These are phyloP conservation scores for Ceramica pisi DNA, from an alignment of 2,888 invertebrate species.

Conservation along the genomic window DNA sequence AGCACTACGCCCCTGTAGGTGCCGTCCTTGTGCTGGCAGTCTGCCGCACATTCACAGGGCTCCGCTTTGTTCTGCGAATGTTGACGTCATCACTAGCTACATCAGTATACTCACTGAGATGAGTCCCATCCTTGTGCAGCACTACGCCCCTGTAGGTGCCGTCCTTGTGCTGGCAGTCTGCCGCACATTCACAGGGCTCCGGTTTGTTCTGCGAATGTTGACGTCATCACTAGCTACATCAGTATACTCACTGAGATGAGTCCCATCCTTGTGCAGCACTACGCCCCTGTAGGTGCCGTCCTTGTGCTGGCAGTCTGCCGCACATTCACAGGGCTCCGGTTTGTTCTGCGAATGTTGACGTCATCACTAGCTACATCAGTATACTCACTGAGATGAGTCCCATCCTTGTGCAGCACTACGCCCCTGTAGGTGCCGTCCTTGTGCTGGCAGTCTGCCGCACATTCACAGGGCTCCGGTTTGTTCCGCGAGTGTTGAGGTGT, in stretches of 20 bases:
- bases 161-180: too few relatives aligned
- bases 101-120: too few relatives aligned
- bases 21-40: too few relatives aligned
- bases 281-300: conserved; percentile 87
- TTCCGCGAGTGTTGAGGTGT: conserved; percentile 79
- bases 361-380: conserved; percentile 70
- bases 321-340: conserved; percentile 58
- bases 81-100: too few relatives aligned
- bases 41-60: too few relatives aligned
- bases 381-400: conserved; percentile 85
- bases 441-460: conserved; percentile 50
- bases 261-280: conserved; percentile 85
- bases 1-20: too few relatives aligned
- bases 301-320: conserved; percentile 50
- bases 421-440: conserved; percentile 87
- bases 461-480: conserved; percentile 54
- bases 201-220: too few relatives aligned
- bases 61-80: too few relatives aligned
- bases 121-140: too few relatives aligned
- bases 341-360: conserved; percentile 75
- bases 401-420: conserved; percentile 83
- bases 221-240: too few relatives aligned
- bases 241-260: conserved; percentile 83
- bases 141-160: too few relatives aligned
- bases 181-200: too few relatives aligned